Evolutionary conservation across 2,113 vertebrate species (phyloP), one percentile per base, ranked within the genome.

Genomic region (Aegithalos caudatus): DNA sequence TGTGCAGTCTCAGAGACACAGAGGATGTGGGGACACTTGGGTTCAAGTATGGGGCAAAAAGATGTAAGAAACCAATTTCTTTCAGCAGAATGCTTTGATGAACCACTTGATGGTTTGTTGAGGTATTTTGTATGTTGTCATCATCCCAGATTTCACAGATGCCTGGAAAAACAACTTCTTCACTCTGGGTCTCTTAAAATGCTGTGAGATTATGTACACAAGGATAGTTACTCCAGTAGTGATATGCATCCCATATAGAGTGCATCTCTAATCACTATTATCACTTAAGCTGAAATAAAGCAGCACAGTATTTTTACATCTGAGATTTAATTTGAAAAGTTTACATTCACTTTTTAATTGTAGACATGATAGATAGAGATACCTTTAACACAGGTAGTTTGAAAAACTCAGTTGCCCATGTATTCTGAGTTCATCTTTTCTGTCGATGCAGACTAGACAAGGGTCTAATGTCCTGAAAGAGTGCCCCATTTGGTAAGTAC

Each of bases 361-460:
- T 53, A 79, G 9, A 69, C 9, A 3, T 1, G 3, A 38, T 28
- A 40, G 58, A 61, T 40, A 61, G 17, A 61, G 27, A 44, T 85
- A 42, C 18, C 58, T 82, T 60, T 72, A 65, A 31, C 29, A 54
- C 6, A 40, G 50, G 17, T 44, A 47, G 33, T 66, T 82, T 66
- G 35, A 85, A 88, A 88, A 70, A 37, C 40, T 69, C 25, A 38
- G 5, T 67, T 90, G 37, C 33, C 42, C 3, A 1, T 61, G 24
- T 66, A 20, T 85, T 88, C 58, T 51, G 12, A 54, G 31, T 20
- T 79, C 15, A 45, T 33, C 14, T 82, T 53, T 78, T 38, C 50
- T 67, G 45, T 56, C 25, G 12, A 0, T 0, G 0, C 31, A 80
- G 38, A 16, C 71, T 40, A 61, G 60, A 21, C 69, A 69, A 91